Evolutionary conservation across 2,797 vertebrate genomes (phyloP), one percentile per base, ranked within the genome.

Genomic region (Schizopygopsis pylzovi): DNA sequence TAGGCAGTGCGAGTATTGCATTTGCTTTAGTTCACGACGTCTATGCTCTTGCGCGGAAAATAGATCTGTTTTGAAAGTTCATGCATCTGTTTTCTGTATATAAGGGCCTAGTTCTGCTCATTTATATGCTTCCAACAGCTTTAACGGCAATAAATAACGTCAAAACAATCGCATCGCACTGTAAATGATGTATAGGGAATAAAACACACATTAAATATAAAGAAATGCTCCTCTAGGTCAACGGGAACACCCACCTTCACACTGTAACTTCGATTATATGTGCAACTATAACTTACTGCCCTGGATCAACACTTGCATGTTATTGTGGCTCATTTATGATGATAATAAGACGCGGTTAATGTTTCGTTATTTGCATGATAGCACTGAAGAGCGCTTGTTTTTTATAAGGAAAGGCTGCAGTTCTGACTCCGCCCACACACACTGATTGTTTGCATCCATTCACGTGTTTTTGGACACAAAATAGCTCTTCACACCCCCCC

Each of bases 1-100:
- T 43, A 71, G 39, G 22, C 68, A 71, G 2, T 9, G 52, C 11
- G 20, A 56, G 20, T 61, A 43, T 33, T 33, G 22, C 67, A 28
- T 12, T 22, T 59, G 54, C 28, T 49, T 33, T 82, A 45, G n/a
- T 61, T 45, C 37, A 82, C 18, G 41, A 82, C 18, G 41, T 22
- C 11, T 39, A n/a, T 49, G 70, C n/a, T 75, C 56, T 33, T 76
- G 71, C 56, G 70, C 68, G 68, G 52, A 63, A 83, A 83, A 59
- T 49, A 47, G 81, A 83, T 75, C 81, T 83, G 81, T 83, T 83
- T 75, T 75, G 54, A 83, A 75, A 83, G 18, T 75, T 75, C 25
- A 75, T 49, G 39, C 81, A 75, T 68, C 45, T 81, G 79, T 81
- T 81, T 68, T 65, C 22, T 82, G 70, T 18, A 45, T n/a, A 28